phyloP scores from a whole-genome alignment of 1,140 invertebrate species.

The Pseudomyrmex cubaensis region DNA sequence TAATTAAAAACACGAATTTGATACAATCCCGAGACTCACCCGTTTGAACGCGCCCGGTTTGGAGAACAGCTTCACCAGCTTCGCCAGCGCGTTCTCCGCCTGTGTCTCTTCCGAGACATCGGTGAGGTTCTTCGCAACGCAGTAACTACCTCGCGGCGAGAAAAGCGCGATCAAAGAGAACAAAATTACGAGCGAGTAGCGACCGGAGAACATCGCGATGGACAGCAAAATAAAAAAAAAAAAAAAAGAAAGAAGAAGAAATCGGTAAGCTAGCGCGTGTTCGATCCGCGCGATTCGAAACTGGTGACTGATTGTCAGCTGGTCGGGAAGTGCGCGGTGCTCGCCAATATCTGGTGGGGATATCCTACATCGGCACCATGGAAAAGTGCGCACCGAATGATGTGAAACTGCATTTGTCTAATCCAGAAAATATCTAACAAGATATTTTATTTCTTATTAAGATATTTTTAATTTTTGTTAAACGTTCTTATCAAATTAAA shows the following conservation, averaged over 20 bases:
- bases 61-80: conserved; percentile 83
- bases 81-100: conserved; percentile 79
- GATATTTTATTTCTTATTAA: no score
- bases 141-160: conserved; percentile 13
- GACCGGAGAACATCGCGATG: no score
- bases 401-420: neutral
- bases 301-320: conserved; percentile 74
- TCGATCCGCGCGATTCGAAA: conserved; percentile 74
- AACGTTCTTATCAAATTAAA: no score
- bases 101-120: conserved; percentile 61
- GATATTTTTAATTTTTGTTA: no score
- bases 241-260: conserved; percentile 23
- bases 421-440: neutral
- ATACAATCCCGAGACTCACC: conserved; percentile 65
- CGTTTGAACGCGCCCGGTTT: conserved; percentile 84
- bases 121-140: conserved; percentile 59
- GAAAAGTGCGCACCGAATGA: conserved; percentile 3
- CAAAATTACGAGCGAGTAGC: conserved; percentile 40
- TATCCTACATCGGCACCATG: conserved; percentile 51
- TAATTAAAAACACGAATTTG: neutral
- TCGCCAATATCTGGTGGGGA: conserved; percentile 72
- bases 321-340: conserved; percentile 44
- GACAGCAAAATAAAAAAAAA: neutral
- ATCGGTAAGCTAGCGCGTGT: conserved; percentile 51
- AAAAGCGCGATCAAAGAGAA: conserved; percentile 64